phyloP scores from a whole-genome alignment of 2,113 vertebrate genomes.

The Lampris incognitus region DNA sequence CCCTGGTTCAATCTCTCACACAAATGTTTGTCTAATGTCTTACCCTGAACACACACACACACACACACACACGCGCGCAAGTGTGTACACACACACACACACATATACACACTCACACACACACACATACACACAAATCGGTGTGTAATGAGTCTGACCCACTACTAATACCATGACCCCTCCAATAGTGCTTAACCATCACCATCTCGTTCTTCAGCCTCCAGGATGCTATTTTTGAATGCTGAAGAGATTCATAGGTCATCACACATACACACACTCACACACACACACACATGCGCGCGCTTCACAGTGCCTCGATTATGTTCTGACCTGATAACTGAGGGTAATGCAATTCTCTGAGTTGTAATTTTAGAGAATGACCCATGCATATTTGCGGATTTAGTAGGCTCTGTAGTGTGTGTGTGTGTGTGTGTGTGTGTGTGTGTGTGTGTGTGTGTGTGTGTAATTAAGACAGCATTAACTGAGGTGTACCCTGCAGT shows the following conservation, averaged over 20 bases:
- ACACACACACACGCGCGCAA: neutral
- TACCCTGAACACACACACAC: neutral
- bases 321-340: slow-evolving; percentile 47
- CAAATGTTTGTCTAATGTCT: neutral
- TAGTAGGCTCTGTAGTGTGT: slow-evolving; percentile 4
- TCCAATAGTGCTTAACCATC: slow-evolving; percentile 48
- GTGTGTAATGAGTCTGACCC: slow-evolving; percentile 11
- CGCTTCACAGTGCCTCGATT: slow-evolving; percentile 1
- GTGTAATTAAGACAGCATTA: slow-evolving; percentile 13
- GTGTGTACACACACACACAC: neutral
- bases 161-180: slow-evolving; percentile 13
- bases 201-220: neutral
- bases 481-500: slow-evolving; percentile 1
- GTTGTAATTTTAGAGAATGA: slow-evolving; percentile 51
- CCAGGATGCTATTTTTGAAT: too few relatives aligned
- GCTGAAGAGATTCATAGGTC: too few relatives aligned
- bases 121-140: neutral
- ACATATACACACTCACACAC: neutral
- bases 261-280: slow-evolving; percentile 16
- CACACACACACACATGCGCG: slow-evolving; percentile 7
- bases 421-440: neutral
- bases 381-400: slow-evolving; percentile 43
- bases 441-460: slow-evolving; percentile 4
- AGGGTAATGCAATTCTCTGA: slow-evolving; percentile 28
- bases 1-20: too few relatives aligned